These are phyloP conservation scores for Rostratula benghalensis DNA, from an alignment of 2,113 vertebrate species.

Conservation along the genomic window DNA sequence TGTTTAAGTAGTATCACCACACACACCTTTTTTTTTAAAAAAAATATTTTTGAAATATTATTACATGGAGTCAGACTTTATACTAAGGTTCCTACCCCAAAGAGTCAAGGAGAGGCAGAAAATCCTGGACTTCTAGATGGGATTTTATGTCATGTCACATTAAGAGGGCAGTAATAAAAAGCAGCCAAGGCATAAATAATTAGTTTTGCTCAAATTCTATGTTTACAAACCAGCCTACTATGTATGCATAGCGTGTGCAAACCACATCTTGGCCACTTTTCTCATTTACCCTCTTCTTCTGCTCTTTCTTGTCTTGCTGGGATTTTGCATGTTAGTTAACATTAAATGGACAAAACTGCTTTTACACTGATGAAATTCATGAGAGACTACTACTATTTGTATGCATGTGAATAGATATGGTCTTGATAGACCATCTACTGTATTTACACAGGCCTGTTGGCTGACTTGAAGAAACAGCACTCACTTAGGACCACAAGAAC, in stretches of 20 bases:
- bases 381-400: not conserved
- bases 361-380: not conserved
- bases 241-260: fast-evolving
- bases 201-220: not conserved
- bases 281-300: not conserved
- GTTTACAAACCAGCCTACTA: not conserved
- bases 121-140: not conserved
- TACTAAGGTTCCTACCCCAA: not conserved
- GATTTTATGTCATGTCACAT: not conserved
- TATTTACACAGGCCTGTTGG: not conserved
- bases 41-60: not conserved
- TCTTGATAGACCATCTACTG: not conserved
- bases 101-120: not conserved
- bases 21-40: fast-evolving
- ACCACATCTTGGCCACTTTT: not conserved
- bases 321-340: not conserved
- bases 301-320: not conserved
- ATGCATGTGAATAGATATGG: fast-evolving
- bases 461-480: not conserved
- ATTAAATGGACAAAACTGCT: not conserved
- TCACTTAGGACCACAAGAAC: not conserved
- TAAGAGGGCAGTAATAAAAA: not conserved
- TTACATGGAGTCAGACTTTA: not conserved
- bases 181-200: not conserved
- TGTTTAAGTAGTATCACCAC: not conserved